A percentile compares a stretch with the other conserved stretches of the same genome.
Evolutionary conservation across 2,113 vertebrate species (phyloP).

Genomic region (Glareola pratincola): DNA sequence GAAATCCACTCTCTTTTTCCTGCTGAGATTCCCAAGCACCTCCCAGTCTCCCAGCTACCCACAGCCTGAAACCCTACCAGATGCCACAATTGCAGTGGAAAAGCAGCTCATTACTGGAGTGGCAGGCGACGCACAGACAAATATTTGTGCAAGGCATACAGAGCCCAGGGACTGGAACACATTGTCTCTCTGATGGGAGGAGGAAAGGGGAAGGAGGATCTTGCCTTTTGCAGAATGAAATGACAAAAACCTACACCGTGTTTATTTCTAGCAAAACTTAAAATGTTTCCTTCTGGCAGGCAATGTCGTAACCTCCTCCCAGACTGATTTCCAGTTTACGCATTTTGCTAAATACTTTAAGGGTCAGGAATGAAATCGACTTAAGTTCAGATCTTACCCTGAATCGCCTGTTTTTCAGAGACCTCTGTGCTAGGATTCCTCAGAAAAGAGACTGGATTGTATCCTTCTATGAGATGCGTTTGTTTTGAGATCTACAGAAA

Average conservation of each 20-base stretch:
- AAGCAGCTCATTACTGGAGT: conserved; percentile 16
- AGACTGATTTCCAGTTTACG: background rate
- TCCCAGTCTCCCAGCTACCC: conserved; percentile 41
- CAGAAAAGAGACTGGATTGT: background rate
- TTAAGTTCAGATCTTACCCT: background rate
- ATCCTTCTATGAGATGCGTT: background rate
- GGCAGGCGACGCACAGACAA: conserved; percentile 32
- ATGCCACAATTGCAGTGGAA: conserved; percentile 19
- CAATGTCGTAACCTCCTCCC: background rate
- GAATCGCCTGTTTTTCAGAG: background rate
- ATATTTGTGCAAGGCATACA: conserved; percentile 56
- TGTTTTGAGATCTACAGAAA: background rate
- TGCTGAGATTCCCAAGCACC: conserved; percentile 41
- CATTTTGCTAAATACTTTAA: background rate
- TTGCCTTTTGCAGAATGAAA: background rate
- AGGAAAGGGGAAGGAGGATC: background rate
- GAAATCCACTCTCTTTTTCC: background rate
- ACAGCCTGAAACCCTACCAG: background rate
- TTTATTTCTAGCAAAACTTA: background rate
- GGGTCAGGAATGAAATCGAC: background rate
- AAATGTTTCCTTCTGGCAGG: background rate
- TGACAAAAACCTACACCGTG: background rate
- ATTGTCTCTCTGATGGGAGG: background rate
- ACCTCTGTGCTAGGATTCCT: background rate
- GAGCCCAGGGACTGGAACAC: conserved; percentile 1